These are phyloP conservation scores for Mormyrus iriodes DNA, from an alignment of 2,113 vertebrate genomes.

Conservation along the genomic window DNA sequence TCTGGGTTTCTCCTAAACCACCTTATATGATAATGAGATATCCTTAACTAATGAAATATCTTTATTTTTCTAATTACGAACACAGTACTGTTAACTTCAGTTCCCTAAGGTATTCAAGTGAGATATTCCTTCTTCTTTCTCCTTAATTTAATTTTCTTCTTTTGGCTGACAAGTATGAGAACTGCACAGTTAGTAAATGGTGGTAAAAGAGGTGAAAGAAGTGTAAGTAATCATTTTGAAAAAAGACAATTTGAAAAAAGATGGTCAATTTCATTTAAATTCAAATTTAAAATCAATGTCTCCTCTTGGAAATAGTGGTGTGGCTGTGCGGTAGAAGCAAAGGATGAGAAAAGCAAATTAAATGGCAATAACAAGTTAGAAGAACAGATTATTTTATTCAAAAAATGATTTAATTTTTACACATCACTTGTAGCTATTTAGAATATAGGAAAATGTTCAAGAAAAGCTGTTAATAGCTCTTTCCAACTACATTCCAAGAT, in stretches of 20 bases:
- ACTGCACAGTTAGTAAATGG: neutral
- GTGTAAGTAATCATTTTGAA: neutral
- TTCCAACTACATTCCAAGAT: neutral
- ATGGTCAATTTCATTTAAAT: neutral
- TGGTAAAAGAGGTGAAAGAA: neutral
- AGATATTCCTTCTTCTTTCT: neutral
- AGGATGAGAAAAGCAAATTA: neutral
- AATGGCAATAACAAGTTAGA: neutral
- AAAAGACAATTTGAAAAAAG: neutral
- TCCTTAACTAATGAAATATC: neutral
- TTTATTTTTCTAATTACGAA: neutral
- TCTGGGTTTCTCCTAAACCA: neutral
- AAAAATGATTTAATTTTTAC: neutral
- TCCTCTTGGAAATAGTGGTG: neutral
- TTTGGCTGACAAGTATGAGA: neutral
- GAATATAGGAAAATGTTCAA: neutral
- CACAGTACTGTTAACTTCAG: neutral
- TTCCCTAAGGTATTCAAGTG: neutral
- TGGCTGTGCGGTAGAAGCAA: neutral
- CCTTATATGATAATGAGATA: neutral
- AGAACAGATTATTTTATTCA: neutral
- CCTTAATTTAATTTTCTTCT: conserved; percentile 4
- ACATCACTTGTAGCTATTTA: neutral
- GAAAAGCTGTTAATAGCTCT: neutral
- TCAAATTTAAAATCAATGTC: neutral